Percentiles rank a stretch among this genome's conserved stretches.
phyloP scores from a whole-genome alignment of 2,797 vertebrate genomes.

The Chromobotia macracanthus region DNA sequence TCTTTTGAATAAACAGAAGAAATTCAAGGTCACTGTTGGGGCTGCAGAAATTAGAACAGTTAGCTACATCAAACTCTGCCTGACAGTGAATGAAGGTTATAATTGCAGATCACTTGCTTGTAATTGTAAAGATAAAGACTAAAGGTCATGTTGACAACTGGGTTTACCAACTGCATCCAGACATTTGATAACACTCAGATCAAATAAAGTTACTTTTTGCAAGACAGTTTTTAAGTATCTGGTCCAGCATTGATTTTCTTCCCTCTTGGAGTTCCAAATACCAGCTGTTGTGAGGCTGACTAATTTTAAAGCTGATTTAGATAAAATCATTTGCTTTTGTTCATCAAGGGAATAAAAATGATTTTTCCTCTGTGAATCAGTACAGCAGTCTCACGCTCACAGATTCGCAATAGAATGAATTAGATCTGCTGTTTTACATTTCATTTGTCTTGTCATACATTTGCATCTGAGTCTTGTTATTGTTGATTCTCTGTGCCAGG shows the following conservation, averaged over 20 bases:
- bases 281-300: conserved; percentile 30
- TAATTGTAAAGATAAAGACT: not conserved
- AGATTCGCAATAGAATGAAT: conserved; percentile 66
- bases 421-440: conserved; percentile 51
- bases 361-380: conserved; percentile 68
- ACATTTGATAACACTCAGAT: not conserved
- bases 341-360: conserved; percentile 51
- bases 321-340: conserved; percentile 47
- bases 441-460: conserved; percentile 70
- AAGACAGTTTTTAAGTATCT: conserved; percentile 8
- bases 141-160: not conserved
- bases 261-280: not conserved
- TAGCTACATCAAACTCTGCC: not conserved
- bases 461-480: conserved; percentile 70
- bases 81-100: not conserved
- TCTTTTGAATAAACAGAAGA: conserved; percentile 56
- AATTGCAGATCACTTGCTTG: not conserved
- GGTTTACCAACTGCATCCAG: not conserved
- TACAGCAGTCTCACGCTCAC: conserved; percentile 57
- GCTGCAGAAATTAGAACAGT: conserved; percentile 7
- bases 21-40: conserved; percentile 57
- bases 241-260: conserved; percentile 24
- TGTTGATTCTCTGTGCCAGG: conserved; percentile 44
- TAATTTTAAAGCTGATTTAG: conserved; percentile 38
- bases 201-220: not conserved